phyloP scores from a whole-genome alignment of 2,888 invertebrate species.

The Plebejus anna region DNA sequence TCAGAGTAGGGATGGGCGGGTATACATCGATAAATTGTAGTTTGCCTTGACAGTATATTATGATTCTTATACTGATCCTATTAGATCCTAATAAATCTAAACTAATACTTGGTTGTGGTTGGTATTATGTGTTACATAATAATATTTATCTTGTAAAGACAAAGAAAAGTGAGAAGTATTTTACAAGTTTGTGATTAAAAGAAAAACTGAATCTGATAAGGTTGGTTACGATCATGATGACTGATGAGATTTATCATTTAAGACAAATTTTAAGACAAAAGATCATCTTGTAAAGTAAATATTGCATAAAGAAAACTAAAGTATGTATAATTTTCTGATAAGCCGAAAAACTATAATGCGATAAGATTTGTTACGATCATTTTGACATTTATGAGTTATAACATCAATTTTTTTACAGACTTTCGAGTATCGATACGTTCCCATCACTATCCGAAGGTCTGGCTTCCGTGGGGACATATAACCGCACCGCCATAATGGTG shows the following conservation, averaged over 20 bases:
- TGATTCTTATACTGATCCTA: not conserved
- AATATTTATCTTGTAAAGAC: too few relatives aligned
- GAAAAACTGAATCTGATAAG: too few relatives aligned
- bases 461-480: constrained; percentile 50
- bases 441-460: constrained; percentile 46
- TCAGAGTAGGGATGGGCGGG: not conserved
- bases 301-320: too few relatives aligned
- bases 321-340: too few relatives aligned
- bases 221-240: not conserved
- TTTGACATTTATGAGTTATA: not conserved
- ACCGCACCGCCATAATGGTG: constrained; percentile 43
- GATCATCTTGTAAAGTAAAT: too few relatives aligned
- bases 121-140: too few relatives aligned
- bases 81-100: not conserved
- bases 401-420: not conserved
- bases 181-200: too few relatives aligned
- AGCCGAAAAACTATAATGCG: too few relatives aligned
- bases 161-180: too few relatives aligned
- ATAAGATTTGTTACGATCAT: not conserved
- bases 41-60: not conserved
- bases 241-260: not conserved
- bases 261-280: too few relatives aligned
- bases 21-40: constrained; percentile 4
- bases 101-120: not conserved
- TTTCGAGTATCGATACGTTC: not conserved